Conservation (phyloP, 1,140 invertebrate species). For the Drosophila chauvacae region DNA sequence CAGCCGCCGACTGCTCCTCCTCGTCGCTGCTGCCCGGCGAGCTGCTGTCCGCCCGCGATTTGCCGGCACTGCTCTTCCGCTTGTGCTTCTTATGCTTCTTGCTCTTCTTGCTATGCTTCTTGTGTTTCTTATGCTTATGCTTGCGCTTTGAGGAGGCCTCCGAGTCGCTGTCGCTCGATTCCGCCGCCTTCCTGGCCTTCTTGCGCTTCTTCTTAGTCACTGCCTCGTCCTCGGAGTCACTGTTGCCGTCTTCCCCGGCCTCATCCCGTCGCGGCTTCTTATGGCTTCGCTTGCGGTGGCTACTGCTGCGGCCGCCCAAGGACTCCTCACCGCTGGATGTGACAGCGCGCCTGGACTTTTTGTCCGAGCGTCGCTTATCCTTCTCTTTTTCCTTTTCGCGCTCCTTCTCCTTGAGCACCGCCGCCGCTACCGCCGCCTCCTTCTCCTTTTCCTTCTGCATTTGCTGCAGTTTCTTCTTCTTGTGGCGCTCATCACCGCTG, state of each 20-base stretch:
- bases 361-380: slow-evolving; percentile 68
- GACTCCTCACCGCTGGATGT: slow-evolving; percentile 39
- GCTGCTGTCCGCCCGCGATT: slow-evolving; percentile 85
- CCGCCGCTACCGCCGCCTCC: slow-evolving; percentile 13
- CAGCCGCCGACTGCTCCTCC: slow-evolving; percentile 60
- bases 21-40: slow-evolving; percentile 86
- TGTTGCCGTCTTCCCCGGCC: slow-evolving; percentile 74
- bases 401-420: slow-evolving; percentile 47
- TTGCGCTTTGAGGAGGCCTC: slow-evolving; percentile 87
- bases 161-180: slow-evolving; percentile 87
- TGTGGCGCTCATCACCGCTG: slow-evolving; percentile 65
- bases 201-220: slow-evolving; percentile 85
- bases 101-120: slow-evolving; percentile 89
- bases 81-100: slow-evolving; percentile 89
- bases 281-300: slow-evolving; percentile 70
- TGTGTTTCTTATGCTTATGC: slow-evolving; percentile 87
- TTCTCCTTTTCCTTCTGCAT: slow-evolving; percentile 41
- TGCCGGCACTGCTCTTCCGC: slow-evolving; percentile 86
- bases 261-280: slow-evolving; percentile 80
- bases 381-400: slow-evolving; percentile 41
- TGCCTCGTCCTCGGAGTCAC: slow-evolving; percentile 82
- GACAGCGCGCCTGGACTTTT: slow-evolving; percentile 46
- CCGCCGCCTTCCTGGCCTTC: slow-evolving; percentile 84
- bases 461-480: slow-evolving; percentile 71
- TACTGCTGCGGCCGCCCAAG: slow-evolving; percentile 10